A percentile compares a stretch with the other conserved stretches of the same genome.
Conservation (phyloP, 2,113 vertebrate species). For the Elephantulus edwardii region DNA sequence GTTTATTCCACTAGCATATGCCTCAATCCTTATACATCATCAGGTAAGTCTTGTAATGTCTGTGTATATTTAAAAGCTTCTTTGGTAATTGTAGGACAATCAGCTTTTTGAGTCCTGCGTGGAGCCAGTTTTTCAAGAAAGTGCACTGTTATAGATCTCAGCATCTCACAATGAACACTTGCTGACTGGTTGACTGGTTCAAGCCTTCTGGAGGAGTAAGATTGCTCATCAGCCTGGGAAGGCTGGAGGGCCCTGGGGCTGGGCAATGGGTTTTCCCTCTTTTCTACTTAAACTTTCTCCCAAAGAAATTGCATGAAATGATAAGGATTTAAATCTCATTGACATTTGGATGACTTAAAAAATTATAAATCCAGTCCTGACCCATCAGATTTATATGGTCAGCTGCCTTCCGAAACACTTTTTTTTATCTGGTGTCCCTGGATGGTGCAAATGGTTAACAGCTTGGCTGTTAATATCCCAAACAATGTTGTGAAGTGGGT, state of each 20-base stretch:
- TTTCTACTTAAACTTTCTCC: slow-evolving; percentile 24
- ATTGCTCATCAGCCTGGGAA: slow-evolving; percentile 6
- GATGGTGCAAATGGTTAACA: neutral
- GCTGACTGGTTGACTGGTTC: neutral
- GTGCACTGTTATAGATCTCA: neutral
- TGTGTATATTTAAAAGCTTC: neutral
- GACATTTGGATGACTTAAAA: slow-evolving; percentile 13
- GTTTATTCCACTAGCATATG: neutral
- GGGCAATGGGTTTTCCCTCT: neutral
- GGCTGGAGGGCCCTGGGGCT: neutral
- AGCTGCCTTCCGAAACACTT: neutral
- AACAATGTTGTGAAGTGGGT: too few species aligned
- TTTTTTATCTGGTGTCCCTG: neutral
- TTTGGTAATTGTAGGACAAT: neutral
- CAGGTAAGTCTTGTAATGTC: neutral
- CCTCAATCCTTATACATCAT: neutral
- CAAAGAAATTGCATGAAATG: slow-evolving; percentile 23
- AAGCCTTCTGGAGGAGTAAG: neutral
- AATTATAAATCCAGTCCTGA: slow-evolving; percentile 29
- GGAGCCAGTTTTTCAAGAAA: neutral
- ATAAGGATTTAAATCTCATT: slow-evolving; percentile 15
- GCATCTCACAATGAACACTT: neutral
- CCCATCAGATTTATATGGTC: neutral
- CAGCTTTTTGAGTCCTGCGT: slow-evolving; percentile 32
- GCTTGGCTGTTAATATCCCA: neutral